A percentile compares a stretch with the other conserved stretches of the same genome.
phyloP scores from a whole-genome alignment of 2,797 vertebrate species.

The Manis pentadactyla region DNA sequence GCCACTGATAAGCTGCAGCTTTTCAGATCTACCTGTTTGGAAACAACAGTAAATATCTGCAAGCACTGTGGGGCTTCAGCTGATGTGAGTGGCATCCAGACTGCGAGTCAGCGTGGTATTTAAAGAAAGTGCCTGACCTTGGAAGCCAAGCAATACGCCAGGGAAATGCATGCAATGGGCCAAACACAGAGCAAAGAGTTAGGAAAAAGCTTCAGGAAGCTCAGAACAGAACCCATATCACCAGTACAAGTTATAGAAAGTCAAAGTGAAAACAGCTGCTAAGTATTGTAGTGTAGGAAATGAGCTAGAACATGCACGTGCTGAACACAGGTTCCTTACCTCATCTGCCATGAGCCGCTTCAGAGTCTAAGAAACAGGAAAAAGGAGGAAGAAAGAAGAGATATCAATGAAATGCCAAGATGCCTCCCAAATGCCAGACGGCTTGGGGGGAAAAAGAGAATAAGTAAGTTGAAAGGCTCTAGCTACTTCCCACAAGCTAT shows the following conservation, averaged over 20 bases:
- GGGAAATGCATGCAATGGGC: constrained; percentile 70
- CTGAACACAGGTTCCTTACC: constrained; percentile 85
- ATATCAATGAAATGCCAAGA: constrained; percentile 76
- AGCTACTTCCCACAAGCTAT: background rate
- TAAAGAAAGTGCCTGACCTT: constrained; percentile 35
- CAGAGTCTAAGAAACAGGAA: constrained; percentile 83
- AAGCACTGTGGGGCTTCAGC: background rate
- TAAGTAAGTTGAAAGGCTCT: constrained; percentile 48
- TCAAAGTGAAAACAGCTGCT: background rate
- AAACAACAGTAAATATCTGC: constrained; percentile 31
- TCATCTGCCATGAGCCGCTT: constrained; percentile 91
- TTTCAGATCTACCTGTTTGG: background rate
- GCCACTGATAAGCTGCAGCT: background rate
- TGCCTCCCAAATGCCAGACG: constrained; percentile 63
- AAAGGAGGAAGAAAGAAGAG: constrained; percentile 70
- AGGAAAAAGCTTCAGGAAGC: background rate
- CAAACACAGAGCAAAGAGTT: constrained; percentile 55
- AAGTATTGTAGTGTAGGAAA: background rate
- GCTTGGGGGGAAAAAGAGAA: background rate
- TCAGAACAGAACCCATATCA: constrained; percentile 37
- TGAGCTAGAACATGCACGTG: constrained; percentile 70
- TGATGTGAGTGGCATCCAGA: constrained; percentile 26
- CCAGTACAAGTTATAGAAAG: constrained; percentile 20
- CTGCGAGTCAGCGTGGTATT: constrained; percentile 14
- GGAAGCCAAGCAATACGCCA: constrained; percentile 30